phyloP scores from a whole-genome alignment of 2,888 invertebrate species.

The Aspidiotus destructor region DNA sequence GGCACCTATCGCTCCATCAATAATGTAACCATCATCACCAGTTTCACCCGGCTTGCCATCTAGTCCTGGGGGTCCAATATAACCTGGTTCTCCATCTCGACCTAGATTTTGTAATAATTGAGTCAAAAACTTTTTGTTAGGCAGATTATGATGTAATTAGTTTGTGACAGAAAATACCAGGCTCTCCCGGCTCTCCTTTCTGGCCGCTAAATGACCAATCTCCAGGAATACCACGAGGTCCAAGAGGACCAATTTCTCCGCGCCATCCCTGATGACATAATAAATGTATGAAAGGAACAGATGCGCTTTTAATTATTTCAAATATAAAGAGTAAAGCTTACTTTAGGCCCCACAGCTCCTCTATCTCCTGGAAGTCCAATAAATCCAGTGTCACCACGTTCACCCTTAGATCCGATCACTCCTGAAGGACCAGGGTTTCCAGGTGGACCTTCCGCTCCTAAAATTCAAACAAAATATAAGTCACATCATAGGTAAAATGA shows the following conservation, averaged over 20 bases:
- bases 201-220: slow-evolving; percentile 53
- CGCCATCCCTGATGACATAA: slow-evolving; percentile 19
- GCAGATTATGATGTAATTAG: not conserved
- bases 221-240: slow-evolving; percentile 43
- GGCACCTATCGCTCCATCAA: slow-evolving; percentile 46
- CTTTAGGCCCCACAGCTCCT: slow-evolving; percentile 34
- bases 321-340: not conserved
- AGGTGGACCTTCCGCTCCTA: slow-evolving; percentile 26
- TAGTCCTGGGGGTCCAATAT: slow-evolving; percentile 46
- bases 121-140: not conserved
- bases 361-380: slow-evolving; percentile 35
- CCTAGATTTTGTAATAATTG: not conserved
- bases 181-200: slow-evolving; percentile 52
- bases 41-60: slow-evolving; percentile 42
- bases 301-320: not conserved
- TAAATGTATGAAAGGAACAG: not conserved
- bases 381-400: slow-evolving; percentile 36
- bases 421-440: slow-evolving; percentile 36
- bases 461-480: not conserved
- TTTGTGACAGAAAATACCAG: slow-evolving; percentile 41
- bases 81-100: slow-evolving; percentile 14
- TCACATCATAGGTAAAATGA: not conserved
- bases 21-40: slow-evolving; percentile 42
- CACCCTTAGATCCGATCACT: slow-evolving; percentile 37
- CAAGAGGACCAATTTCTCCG: slow-evolving; percentile 34